Evolutionary conservation across 30 jellyfish, hydroid and myxozoan genomes (phyloP).

Genomic region (Mastigias papua): DNA sequence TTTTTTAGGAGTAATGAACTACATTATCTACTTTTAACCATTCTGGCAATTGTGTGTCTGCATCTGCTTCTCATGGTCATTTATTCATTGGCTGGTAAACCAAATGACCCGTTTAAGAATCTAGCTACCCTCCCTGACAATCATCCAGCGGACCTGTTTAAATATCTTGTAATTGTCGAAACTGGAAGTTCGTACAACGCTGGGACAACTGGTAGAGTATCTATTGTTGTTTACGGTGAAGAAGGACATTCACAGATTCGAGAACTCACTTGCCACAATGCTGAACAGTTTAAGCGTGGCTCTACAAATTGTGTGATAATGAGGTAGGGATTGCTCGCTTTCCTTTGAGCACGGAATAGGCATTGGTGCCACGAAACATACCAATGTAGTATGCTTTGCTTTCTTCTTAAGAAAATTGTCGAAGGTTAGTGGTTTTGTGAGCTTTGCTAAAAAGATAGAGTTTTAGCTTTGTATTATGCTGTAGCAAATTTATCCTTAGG

Average conservation of each 20-base stretch:
- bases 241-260: slow-evolving; percentile 73
- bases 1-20: slow-evolving; percentile 22
- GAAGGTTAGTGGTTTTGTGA: too few species aligned
- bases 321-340: slow-evolving; percentile 23
- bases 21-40: not conserved
- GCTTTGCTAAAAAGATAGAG: too few species aligned
- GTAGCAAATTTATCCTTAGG: too few species aligned
- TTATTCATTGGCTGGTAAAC: not conserved
- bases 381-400: too few species aligned
- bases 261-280: slow-evolving; percentile 58
- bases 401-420: too few species aligned
- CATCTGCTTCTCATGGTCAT: slow-evolving; percentile 23
- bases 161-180: slow-evolving; percentile 55
- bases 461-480: too few species aligned
- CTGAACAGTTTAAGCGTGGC: slow-evolving; percentile 42
- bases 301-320: slow-evolving; percentile 43
- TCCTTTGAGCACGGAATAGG: too few species aligned
- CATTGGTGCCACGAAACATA: too few species aligned
- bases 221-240: slow-evolving; percentile 57
- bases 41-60: slow-evolving; percentile 5
- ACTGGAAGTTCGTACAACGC: slow-evolving; percentile 56
- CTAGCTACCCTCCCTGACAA: slow-evolving; percentile 57
- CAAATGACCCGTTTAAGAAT: not conserved
- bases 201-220: slow-evolving; percentile 69
- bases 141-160: slow-evolving; percentile 70